Base-by-base conservation (phyloP, 23 tunicate genomes). In the Halocynthia roretzi region DNA sequence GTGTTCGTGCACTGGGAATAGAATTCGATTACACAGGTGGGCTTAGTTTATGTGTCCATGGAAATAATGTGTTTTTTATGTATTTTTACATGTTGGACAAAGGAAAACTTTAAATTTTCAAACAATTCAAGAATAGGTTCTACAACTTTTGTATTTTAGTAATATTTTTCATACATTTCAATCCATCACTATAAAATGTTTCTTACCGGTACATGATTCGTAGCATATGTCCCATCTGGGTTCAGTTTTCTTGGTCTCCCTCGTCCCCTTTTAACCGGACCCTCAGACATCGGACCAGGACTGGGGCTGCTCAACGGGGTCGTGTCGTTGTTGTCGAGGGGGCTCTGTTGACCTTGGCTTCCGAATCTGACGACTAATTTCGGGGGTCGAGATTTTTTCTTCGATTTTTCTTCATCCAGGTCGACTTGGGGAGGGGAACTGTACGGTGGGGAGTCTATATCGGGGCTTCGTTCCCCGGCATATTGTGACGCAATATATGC, bases 131-230 rank as follows among this genome's bases (percentile, higher is more conserved):
- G 4, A 31, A 31, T 31, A 31, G 44, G 44, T 31, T 31, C 44
- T 31, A 4, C 2, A 31, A 31, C 2, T 31, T 31, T 31, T 31
- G 1, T 31, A 31, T 31, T 31, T 31, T 31, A 31, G 44, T 31
- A 31, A 31, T 4, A 31, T 31, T 31, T 31, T 31, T 31, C 44
- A 31, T 31, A 31, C 44, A 31, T 31, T 31, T 4, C 44, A 31
- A 31, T 31, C 44, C 44, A 31, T 31, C 44, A 31, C 44, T 31
- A 31, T 31, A 31, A 31, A 31, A 31, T 31, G 44, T 31, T 31
- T 48, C 70, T 54, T 74, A 74, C 78, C 78, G 78, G 78, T 23
- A 74, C 56, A 54, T 74, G 78, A 74, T 74, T 74, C 12, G 78
- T 74, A 8, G 78, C 78, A 54, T 10, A 74, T 20, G 64, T 74